Percentiles rank a stretch among this genome's conserved stretches.
phyloP scores from a whole-genome alignment of 2,113 vertebrate genomes.

The Bos javanicus region DNA sequence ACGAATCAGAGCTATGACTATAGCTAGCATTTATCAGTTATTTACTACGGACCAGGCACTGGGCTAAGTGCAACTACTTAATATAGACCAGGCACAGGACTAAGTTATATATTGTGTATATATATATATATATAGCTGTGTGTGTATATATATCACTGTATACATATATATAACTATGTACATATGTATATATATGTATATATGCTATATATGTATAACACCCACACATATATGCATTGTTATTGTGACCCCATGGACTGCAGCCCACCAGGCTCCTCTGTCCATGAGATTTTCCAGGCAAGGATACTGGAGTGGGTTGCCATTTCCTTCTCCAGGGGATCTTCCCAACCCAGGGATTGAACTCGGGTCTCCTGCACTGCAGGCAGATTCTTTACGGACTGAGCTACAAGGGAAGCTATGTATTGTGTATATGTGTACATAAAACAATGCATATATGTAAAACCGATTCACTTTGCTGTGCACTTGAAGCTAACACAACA shows the following conservation, averaged over 20 bases:
- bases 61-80: neutral
- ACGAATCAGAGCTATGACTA: neutral
- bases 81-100: neutral
- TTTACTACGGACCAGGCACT: neutral
- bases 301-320: no score
- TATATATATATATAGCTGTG: neutral
- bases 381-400: no score
- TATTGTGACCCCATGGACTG: neutral
- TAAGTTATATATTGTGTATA: neutral
- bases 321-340: no score
- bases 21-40: neutral
- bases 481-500: neutral
- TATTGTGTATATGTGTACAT: neutral
- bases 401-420: neutral
- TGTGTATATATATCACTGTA: neutral
- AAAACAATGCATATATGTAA: neutral
- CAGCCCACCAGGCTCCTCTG: no score
- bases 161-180: neutral
- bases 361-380: no score
- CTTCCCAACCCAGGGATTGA: no score
- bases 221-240: neutral
- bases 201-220: neutral
- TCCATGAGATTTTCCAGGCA: no score
- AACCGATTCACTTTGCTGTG: neutral
- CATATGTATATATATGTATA: no score